Base-by-base conservation (phyloP, 2,797 vertebrate species). In the Sorex maritimensis region DNA sequence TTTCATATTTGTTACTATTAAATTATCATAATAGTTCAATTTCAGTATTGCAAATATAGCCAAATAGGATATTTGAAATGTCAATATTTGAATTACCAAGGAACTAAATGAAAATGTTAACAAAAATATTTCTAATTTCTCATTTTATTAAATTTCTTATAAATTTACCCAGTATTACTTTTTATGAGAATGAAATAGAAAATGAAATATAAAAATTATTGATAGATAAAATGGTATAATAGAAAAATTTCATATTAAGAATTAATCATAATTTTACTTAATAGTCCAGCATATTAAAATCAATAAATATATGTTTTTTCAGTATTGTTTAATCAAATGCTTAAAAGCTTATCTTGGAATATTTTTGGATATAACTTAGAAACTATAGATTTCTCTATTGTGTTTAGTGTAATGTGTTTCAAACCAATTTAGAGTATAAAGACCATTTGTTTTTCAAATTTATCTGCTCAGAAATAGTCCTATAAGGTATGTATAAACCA, bases 61-160 rank as follows among this genome's bases (percentile, higher is more conserved):
- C 17, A 73, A 11, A 21, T 77, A 44, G 41, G 7, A 44, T 44
- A 44, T 44, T 44, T 44, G 41, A 44, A 44, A 44, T 44, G 41
- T 44, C 41, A 44, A 44, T 38, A 83, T 55, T 77, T 71, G 46
- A 71, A 49, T 46, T 78, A 77, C 28, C 9, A 91, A 58, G 63
- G 1, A 77, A 34, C 3, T 34, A 4, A 10, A 26, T 34, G 11
- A 71, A 78, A 49, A 26, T 85, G 63, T 28, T 61, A 84, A 67
- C 63, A 46, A 24, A 72, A 61, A 63, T 2, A 85, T 5, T 0
- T 41, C 1, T 55, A 61, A 71, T 14, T 34, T 83, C 34, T 10
- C 23, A 26, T 30, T 84, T 69, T 55, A 89, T 72, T 58, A 74
- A 77, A 46, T 90, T 8, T 24, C 71, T 90, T 77, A 21, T 58